A percentile compares a stretch with the other conserved stretches of the same genome.
Conservation (phyloP, 2,888 invertebrate genomes). For the Perizoma affinitatum region DNA sequence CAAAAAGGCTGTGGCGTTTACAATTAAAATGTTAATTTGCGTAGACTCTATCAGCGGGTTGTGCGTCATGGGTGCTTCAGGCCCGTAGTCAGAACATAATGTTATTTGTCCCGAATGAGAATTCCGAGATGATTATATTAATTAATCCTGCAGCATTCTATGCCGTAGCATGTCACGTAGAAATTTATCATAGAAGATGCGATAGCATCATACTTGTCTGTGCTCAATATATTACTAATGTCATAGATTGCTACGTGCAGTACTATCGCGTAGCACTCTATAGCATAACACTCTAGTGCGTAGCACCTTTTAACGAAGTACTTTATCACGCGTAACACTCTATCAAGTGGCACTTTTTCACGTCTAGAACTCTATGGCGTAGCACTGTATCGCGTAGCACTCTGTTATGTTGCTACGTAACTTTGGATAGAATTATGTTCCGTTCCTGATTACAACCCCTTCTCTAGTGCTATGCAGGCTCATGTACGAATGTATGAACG, state of each 20-base stretch:
- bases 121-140: no score
- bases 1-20: slow-evolving; percentile 58
- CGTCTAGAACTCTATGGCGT: neutral
- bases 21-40: slow-evolving; percentile 75
- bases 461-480: slow-evolving; percentile 1
- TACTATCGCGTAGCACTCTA: neutral
- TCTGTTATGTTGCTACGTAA: neutral
- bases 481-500: neutral
- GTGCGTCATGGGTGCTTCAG: slow-evolving; percentile 36
- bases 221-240: no score
- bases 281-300: neutral
- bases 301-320: neutral
- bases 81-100: slow-evolving; percentile 6
- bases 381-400: neutral
- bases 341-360: neutral
- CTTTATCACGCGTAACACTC: neutral
- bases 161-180: no score
- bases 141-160: no score
- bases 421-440: neutral
- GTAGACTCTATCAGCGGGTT: slow-evolving; percentile 39
- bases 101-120: neutral
- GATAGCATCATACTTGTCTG: no score
- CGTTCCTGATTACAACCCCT: slow-evolving; percentile 7
- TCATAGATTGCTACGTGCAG: neutral
- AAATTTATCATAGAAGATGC: no score